These are phyloP conservation scores for Cydia pomonella DNA, from an alignment of 1,140 invertebrate genomes.

Conservation along the genomic window DNA sequence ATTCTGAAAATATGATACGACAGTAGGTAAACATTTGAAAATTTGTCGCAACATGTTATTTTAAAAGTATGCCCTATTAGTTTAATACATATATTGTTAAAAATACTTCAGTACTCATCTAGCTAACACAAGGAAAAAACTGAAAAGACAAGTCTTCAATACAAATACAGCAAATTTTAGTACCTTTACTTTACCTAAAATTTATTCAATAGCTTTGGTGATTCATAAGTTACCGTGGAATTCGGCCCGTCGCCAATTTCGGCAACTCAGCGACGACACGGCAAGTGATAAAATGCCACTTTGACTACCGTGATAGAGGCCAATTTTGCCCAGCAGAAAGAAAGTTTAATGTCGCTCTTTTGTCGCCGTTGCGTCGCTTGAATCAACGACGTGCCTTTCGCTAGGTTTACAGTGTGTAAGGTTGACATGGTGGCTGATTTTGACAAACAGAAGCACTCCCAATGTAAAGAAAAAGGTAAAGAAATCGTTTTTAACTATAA, in stretches of 20 bases:
- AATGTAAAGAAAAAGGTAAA: not conserved
- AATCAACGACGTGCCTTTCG: not conserved
- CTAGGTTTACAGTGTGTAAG: constrained; percentile 40
- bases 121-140: too few species aligned
- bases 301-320: too few species aligned
- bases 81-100: too few species aligned
- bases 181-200: too few species aligned
- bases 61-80: too few species aligned
- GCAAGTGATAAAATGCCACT: not conserved
- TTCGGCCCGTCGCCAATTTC: not conserved
- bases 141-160: too few species aligned
- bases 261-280: not conserved
- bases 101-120: too few species aligned
- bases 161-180: too few species aligned
- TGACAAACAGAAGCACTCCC: constrained; percentile 3
- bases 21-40: too few species aligned
- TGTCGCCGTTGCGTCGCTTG: not conserved
- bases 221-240: not conserved
- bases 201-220: not conserved
- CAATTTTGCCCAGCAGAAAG: too few species aligned
- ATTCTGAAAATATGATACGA: too few species aligned
- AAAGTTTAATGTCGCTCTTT: not conserved
- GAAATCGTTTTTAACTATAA: not conserved
- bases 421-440: constrained; percentile 62
- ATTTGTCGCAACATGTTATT: too few species aligned